Percentiles rank a stretch among this genome's conserved stretches.
phyloP scores from a whole-genome alignment of 2,888 invertebrate genomes.

The Alentia gelatinosa region DNA sequence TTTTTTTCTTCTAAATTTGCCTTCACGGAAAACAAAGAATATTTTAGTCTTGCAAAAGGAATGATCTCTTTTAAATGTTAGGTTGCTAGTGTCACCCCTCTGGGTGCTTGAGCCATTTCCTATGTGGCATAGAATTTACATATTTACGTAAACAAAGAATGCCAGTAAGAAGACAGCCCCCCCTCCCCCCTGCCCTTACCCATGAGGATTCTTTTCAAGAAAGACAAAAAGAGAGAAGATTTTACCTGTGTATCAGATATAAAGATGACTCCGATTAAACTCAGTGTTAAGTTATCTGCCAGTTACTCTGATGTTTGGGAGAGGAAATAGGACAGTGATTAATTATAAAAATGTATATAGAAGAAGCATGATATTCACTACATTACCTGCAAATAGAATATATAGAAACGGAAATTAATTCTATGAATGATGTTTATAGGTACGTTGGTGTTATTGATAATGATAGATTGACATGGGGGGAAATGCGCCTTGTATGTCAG shows the following conservation, averaged over 20 bases:
- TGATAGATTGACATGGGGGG: not conserved
- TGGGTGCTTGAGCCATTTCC: too few relatives aligned
- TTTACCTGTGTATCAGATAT: not conserved
- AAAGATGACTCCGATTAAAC: not conserved
- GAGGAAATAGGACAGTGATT: not conserved
- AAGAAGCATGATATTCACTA: not conserved
- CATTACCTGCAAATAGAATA: not conserved
- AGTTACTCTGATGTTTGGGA: not conserved
- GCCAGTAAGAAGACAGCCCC: not conserved
- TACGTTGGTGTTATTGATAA: not conserved
- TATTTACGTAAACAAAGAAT: too few relatives aligned
- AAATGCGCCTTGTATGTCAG: not conserved
- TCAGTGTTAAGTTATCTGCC: not conserved
- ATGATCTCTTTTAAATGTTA: too few relatives aligned
- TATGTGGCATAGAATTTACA: too few relatives aligned
- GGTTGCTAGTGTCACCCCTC: too few relatives aligned
- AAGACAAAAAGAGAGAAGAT: not conserved
- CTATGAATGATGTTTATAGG: not conserved
- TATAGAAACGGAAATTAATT: not conserved
- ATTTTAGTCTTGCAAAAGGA: too few relatives aligned
- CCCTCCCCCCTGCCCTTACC: too few relatives aligned
- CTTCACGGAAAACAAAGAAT: too few relatives aligned
- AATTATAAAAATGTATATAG: not conserved
- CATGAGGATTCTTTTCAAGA: not conserved
- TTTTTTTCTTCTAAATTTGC: too few relatives aligned